These are phyloP conservation scores for Tinea semifulvella DNA, from an alignment of 2,888 invertebrate genomes.

Conservation along the genomic window DNA sequence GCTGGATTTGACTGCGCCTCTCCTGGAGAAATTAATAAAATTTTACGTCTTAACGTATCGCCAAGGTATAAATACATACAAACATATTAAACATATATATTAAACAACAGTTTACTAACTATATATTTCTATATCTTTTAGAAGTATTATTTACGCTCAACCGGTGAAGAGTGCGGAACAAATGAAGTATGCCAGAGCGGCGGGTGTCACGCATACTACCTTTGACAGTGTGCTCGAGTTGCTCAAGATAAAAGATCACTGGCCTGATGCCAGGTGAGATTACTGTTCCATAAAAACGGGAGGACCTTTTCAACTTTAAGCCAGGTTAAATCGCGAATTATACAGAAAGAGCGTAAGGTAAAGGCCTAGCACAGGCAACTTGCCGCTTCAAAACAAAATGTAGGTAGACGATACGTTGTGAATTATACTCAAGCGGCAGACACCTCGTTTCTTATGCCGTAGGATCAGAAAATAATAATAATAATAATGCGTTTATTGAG, in stretches of 20 bases:
- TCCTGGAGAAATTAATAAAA: slow-evolving; percentile 30
- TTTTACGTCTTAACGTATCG: slow-evolving; percentile 23
- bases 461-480: too few species aligned
- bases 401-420: too few species aligned
- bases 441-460: too few species aligned
- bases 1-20: slow-evolving; percentile 33
- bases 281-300: slow-evolving; percentile 1
- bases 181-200: slow-evolving; percentile 29
- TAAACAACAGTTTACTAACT: slow-evolving; percentile 4
- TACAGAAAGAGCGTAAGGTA: too few species aligned
- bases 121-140: slow-evolving; percentile 15
- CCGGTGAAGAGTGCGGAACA: slow-evolving; percentile 29
- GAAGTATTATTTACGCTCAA: slow-evolving; percentile 31
- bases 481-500: too few species aligned
- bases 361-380: too few species aligned
- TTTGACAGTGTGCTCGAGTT: slow-evolving; percentile 29
- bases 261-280: slow-evolving; percentile 28
- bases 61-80: slow-evolving; percentile 23
- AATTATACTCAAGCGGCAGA: too few species aligned
- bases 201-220: slow-evolving; percentile 29
- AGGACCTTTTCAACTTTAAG: too few species aligned
- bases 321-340: too few species aligned
- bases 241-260: slow-evolving; percentile 27
- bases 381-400: too few species aligned
- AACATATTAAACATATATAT: neutral